phyloP scores from a whole-genome alignment of 2,888 invertebrate species.

The Drosophila gaucha region DNA sequence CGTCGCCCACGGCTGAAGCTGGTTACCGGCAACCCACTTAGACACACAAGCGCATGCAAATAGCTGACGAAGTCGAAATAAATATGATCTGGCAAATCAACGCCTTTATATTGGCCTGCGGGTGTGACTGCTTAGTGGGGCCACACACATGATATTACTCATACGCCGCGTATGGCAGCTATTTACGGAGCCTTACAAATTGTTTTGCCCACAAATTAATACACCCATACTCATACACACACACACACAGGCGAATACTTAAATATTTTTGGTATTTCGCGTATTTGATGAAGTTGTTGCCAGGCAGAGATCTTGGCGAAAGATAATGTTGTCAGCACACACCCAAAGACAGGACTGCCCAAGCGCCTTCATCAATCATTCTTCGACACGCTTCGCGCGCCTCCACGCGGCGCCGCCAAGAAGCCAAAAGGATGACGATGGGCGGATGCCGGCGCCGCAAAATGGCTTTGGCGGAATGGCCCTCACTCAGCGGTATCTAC shows the following conservation, averaged over 20 bases:
- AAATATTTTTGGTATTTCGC: conserved; percentile 33
- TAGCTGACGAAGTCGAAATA: conserved; percentile 63
- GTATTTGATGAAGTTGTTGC: conserved; percentile 55
- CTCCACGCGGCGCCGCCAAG: conserved; percentile 15
- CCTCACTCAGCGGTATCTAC: conserved; percentile 36
- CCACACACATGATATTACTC: conserved; percentile 51
- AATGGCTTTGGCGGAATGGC: conserved; percentile 27
- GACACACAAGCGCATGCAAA: conserved; percentile 67
- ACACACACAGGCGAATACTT: neutral
- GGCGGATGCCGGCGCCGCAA: conserved; percentile 28
- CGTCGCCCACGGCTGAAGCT: conserved; percentile 62
- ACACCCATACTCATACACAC: conserved; percentile 2
- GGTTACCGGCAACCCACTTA: conserved; percentile 38
- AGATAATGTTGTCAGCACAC: conserved; percentile 63
- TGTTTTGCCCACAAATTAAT: conserved; percentile 42
- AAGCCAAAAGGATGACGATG: conserved; percentile 29
- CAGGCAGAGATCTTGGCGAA: conserved; percentile 19
- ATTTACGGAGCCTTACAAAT: conserved; percentile 13
- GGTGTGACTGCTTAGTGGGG: conserved; percentile 28
- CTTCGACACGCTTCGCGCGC: conserved; percentile 31
- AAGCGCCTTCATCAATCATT: conserved; percentile 67
- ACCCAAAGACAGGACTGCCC: neutral
- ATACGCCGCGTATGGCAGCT: conserved; percentile 34
- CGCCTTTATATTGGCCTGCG: conserved; percentile 38
- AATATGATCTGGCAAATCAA: conserved; percentile 77